Evolutionary conservation across 2,797 vertebrate genomes (phyloP).

Genomic region (Aldrovandia affinis): DNA sequence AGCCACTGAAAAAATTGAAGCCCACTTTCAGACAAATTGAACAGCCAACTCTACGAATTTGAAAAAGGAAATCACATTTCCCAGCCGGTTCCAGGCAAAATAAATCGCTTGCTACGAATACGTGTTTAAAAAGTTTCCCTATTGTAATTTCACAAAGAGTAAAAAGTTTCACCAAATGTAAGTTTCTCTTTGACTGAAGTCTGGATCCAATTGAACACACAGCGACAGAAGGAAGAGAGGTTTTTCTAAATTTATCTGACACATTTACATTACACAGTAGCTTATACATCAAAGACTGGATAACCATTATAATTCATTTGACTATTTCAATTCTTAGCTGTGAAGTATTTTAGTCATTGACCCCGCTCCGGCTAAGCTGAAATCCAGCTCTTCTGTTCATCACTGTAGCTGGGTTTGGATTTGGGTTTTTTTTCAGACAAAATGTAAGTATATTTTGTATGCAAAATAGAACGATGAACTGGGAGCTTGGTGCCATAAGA

Average conservation of each 20-base stretch:
- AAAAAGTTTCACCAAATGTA: neutral
- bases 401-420: neutral
- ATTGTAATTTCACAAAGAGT: neutral
- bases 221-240: conserved; percentile 14
- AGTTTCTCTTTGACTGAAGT: conserved; percentile 11
- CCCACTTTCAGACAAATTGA: conserved; percentile 31
- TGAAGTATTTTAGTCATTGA: conserved; percentile 9
- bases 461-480: conserved; percentile 13
- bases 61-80: conserved; percentile 11
- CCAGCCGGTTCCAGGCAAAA: neutral
- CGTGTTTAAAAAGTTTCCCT: neutral
- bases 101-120: neutral
- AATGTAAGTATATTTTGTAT: conserved; percentile 27
- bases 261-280: conserved; percentile 19
- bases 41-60: conserved; percentile 14
- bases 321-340: conserved; percentile 24
- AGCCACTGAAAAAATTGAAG: conserved; percentile 20
- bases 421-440: neutral
- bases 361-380: neutral
- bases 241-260: conserved; percentile 28
- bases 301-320: conserved; percentile 37
- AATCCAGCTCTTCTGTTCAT: conserved; percentile 6
- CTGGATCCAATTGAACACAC: conserved; percentile 22
- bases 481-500: neutral
- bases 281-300: conserved; percentile 35